Evolutionary conservation across 2,797 vertebrate genomes (phyloP), one percentile per base, ranked within the genome.

Genomic region (Harpagifer antarcticus): DNA sequence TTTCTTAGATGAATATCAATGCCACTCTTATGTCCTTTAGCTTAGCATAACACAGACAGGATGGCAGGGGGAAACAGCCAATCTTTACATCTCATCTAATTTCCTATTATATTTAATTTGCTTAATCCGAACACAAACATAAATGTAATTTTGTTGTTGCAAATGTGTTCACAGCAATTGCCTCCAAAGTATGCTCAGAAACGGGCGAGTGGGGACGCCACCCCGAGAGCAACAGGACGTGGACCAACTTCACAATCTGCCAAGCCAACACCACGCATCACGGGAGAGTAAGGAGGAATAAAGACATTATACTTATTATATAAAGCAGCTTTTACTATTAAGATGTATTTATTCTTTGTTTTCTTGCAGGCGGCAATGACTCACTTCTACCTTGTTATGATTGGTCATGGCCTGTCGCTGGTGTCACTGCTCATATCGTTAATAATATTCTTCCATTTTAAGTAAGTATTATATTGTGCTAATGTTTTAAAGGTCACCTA

Each of bases 401-500:
- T 98, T 0, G 98, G 98, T 74, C 97, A 99, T 0, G 97, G 96
- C 67, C 91, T 99, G 72, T 99, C 98, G 0, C 91, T 99, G 77
- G 93, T 94, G n/a, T 98, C 98, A 0, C 82, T 99, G 81, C 90
- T 98, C 71, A 94, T 97, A 83, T 99, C 98, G 4, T 94, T 99
- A 67, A 96, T 90, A 74, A 99, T 99, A 91, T 99, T 99, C 92
- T 98, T 97, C 89, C 96, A 98, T 80, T 99, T 99, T 88, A 99
- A 98, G 98, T 99, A 94, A 97, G 98, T 27, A 27, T 27, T 27
- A 27, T 27, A 27, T 27, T 96, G 6, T 23, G 17, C 4, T 0
- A 9, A 19, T 37, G 13, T 15, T 55, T 20, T 33, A 20, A 43
- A 15, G 19, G 8, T n/a, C 3, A 52, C 47, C 45, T 2, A 49